Evolutionary conservation across 2,113 vertebrate species (phyloP), one percentile per base, ranked within the genome.

Genomic region (Atherinomorus stipes): DNA sequence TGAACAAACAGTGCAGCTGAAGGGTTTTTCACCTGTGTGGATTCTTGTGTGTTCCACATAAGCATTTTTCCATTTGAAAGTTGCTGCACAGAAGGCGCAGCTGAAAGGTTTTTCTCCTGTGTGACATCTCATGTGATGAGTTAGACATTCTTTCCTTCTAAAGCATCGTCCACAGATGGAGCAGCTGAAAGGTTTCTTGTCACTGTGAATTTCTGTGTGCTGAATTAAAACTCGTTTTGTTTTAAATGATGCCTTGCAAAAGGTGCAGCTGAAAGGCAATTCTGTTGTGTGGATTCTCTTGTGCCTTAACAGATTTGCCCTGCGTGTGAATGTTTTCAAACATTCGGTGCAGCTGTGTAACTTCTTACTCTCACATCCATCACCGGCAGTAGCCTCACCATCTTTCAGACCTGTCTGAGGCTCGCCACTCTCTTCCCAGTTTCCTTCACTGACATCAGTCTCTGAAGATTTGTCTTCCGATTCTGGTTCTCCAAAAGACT

Each of bases 261-360:
- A 5, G 44, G 44, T 6, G 44, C 44, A 47, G 18, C 44, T 47
- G 44, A 47, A 47, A 2, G 44, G 44, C 44, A 47, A 5, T n/a
- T 47, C 44, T 18, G 44, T 7, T 9, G 44, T 47, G 44, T 47
- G 44, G 44, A 47, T 47, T 8, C 44, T 47, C 44, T 47, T 47
- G 44, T 47, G 44, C 7, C 44, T 18, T 19, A 47, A n/a, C 18
- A 47, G 44, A n/a, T 47, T 47, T 8, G 44, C 23, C 23, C 16
- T 18, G 40, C 16, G 59, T 16, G 15, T 62, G 40, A 62, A 62
- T 26, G 23, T 62, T 45, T 45, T 26, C 2, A 22, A 16, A 44
- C 59, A 62, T 26, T 62, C 59, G 11, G 59, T 8, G 40, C 59
- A 62, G 37, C 40, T 45, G 59, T 62, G 25, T 1, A 44, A 16